Evolutionary conservation across 2,797 vertebrate genomes (phyloP), one percentile per base, ranked within the genome.

Genomic region (Pteropus rufus): DNA sequence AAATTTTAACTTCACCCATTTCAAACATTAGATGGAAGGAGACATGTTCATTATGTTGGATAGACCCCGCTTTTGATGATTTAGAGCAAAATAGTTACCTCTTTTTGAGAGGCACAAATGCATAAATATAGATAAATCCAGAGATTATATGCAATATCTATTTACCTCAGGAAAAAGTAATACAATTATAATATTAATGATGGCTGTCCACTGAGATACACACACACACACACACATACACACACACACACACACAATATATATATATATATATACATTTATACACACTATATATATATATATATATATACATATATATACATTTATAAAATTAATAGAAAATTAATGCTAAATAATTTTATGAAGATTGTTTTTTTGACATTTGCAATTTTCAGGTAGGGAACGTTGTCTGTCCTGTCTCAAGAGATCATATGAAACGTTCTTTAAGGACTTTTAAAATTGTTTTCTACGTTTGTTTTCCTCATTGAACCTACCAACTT

Each of bases 1-100:
- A 96, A 75, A 7, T 58, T 93, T 97, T 87, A 94, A 84, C 56
- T 93, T 97, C 26, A 82, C 87, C 70, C 79, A 77, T 89, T 96
- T 93, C 31, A 70, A 90, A 81, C 14, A 26, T 79, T 26, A 23
- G 9, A 34, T 72, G 12, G 29, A 95, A 86, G 24, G 94, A 86
- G 69, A 80, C 29, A 12, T 65, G 8, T 81, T 83, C 8, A 11
- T 49, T 49, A 65, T 79, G 26, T 69, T 85, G 44, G 26, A 34
- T 64, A 77, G 58, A 84, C 9, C 11, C 21, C 77, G 4, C 41
- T 93, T 88, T 80, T 87, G 65, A 62, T 93, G 49, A 5, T 83
- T 56, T 60, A 39, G 46, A 86, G n/a, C 76, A 85, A 77, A 81
- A 75, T 31, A 81, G 58, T 54, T 58, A 81, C 21, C 44, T 44